Conservation (phyloP, 2,888 invertebrate species). For the Hanleya hanleyi region DNA sequence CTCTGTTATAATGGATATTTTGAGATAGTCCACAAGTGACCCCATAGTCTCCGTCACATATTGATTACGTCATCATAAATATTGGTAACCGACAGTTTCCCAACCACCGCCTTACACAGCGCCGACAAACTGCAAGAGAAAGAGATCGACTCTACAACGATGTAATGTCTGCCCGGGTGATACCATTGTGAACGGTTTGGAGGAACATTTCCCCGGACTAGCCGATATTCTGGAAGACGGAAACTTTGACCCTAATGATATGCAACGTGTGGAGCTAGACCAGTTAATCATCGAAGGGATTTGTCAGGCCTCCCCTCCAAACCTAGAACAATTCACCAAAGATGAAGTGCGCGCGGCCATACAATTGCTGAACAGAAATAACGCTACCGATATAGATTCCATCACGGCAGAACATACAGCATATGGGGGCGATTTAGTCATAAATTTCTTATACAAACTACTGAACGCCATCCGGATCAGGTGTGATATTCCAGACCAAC, state of each 20-base stretch:
- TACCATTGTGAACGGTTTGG: background rate
- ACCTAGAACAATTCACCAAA: background rate
- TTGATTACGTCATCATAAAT: too few relatives aligned
- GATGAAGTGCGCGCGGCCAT: too few relatives aligned
- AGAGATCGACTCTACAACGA: too few relatives aligned
- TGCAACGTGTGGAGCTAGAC: background rate
- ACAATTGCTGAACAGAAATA: background rate
- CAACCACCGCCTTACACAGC: too few relatives aligned
- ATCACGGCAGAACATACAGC: background rate
- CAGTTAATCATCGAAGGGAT: too few relatives aligned
- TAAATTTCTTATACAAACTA: background rate
- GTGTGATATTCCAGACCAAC: background rate
- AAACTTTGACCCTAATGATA: background rate
- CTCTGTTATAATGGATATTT: too few relatives aligned
- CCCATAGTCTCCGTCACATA: too few relatives aligned
- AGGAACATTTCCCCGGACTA: background rate
- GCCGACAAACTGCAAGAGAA: too few relatives aligned
- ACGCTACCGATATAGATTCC: background rate
- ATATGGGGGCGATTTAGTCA: background rate
- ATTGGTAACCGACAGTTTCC: too few relatives aligned
- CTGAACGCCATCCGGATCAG: background rate
- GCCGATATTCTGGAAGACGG: background rate
- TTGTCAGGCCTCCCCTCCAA: background rate
- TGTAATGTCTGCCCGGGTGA: too few relatives aligned
- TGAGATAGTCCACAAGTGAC: too few relatives aligned